Percentiles rank a stretch among this genome's conserved stretches.
These are phyloP conservation scores for Ifrita kowaldi DNA, from an alignment of 2,113 vertebrate genomes.

Conservation along the genomic window DNA sequence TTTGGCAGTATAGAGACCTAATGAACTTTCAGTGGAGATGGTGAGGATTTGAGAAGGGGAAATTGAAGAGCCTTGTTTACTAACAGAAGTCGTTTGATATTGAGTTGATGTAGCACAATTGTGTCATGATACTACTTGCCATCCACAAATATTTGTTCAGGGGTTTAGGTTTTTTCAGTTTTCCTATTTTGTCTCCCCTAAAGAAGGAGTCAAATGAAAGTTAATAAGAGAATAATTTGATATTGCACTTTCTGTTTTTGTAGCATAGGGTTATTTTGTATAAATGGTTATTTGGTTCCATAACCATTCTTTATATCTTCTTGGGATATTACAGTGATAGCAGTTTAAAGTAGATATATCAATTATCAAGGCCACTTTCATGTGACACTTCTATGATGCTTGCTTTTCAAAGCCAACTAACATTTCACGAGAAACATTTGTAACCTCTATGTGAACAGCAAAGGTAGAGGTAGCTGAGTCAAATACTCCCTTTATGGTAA, in stretches of 20 bases:
- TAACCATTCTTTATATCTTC: background rate
- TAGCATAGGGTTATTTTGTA: background rate
- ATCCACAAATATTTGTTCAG: background rate
- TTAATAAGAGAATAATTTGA: background rate
- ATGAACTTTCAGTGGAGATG: background rate
- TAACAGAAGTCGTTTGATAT: background rate
- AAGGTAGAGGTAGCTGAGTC: background rate
- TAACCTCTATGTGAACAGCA: background rate
- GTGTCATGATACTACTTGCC: background rate
- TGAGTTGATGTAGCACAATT: slow-evolving; percentile 7
- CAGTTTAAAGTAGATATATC: background rate
- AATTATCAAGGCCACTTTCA: background rate
- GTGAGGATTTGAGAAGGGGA: background rate
- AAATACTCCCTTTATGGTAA: background rate
- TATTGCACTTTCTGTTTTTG: background rate
- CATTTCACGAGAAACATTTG: background rate
- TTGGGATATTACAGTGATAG: background rate
- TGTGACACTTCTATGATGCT: background rate
- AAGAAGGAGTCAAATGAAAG: background rate
- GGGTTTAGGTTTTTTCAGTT: background rate
- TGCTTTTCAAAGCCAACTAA: background rate
- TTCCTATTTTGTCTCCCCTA: background rate
- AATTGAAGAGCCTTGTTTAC: background rate
- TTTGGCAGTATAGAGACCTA: background rate
- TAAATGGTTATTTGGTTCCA: background rate